Base-by-base conservation (phyloP, 2,888 invertebrate genomes). In the Leptura quadrifasciata region DNA sequence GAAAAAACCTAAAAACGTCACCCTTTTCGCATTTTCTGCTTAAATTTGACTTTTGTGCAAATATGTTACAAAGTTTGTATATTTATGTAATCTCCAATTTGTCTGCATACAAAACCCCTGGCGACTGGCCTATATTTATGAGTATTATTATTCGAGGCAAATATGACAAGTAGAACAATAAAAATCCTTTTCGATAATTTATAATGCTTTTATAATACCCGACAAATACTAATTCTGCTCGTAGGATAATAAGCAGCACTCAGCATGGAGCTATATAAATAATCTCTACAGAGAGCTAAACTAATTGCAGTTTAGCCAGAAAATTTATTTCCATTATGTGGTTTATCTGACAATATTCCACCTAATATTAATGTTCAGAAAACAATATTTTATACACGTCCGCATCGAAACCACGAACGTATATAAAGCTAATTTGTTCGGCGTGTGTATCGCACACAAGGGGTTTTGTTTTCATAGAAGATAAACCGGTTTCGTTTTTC, bases 341-440 rank as follows among this genome's bases (percentile, higher is more conserved):
- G 57, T 57, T 57, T 57, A 57, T 57, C 57, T 57, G 18, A 57
- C 57, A 57, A 57, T 57, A 21, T 47, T n/a, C 47, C 20, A 57
- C 18, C 21, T 21, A 57, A 21, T 57, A 57, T 57, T 57, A 57
- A 57, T 57, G 57, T 18, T 57, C 57, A 57, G 57, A 57, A 57
- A 57, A 57, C 57, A 57, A 57, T 57, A 57, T 57, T 20, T 57
- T 18, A 47, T 47, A 47, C 10, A 47, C n/a, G 47, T 47, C n/a
- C 15, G 47, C 15, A 47, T 47, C 47, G 47, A 47, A 47, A n/a
- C n/a, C 47, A 47, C n/a, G 47, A 47, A 47, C 47, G n/a, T 15
- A 47, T 47, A 47, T 47, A 47, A 47, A 47, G 47, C 47, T 47
- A 47, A 47, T 47, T 47, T 47, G 47, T n/a, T 47, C 47, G n/a